A percentile compares a stretch with the other conserved stretches of the same genome.
These are phyloP conservation scores for Scotopteryx bipunctaria DNA, from an alignment of 2,888 invertebrate species.

Conservation along the genomic window DNA sequence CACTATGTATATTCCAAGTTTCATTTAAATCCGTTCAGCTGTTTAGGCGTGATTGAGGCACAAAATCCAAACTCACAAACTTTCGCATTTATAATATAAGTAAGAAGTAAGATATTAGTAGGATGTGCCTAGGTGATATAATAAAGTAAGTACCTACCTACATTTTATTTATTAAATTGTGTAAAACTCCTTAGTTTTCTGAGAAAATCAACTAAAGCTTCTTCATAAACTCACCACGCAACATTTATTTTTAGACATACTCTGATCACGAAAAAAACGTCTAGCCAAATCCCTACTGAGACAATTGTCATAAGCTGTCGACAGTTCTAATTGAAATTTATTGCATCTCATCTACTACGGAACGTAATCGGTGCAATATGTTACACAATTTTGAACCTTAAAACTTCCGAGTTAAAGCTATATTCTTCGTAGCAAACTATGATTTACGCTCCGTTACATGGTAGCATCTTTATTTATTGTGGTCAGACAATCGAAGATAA, in stretches of 20 bases:
- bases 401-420: slow-evolving; percentile 32
- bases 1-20: no score
- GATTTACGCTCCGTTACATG: slow-evolving; percentile 43
- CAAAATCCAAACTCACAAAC: no score
- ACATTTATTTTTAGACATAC: slow-evolving; percentile 22
- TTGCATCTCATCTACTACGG: slow-evolving; percentile 67
- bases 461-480: slow-evolving; percentile 60
- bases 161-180: no score
- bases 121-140: no score
- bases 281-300: slow-evolving; percentile 70
- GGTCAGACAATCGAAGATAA: slow-evolving; percentile 67
- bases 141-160: neutral
- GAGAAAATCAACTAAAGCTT: slow-evolving; percentile 3
- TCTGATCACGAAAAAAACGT: slow-evolving; percentile 44
- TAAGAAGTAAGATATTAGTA: no score
- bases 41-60: no score
- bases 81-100: no score
- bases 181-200: slow-evolving; percentile 6
- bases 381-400: slow-evolving; percentile 49
- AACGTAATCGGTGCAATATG: slow-evolving; percentile 45
- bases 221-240: slow-evolving; percentile 2
- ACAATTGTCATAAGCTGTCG: slow-evolving; percentile 70
- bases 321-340: slow-evolving; percentile 81
- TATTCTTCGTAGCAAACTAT: slow-evolving; percentile 35
- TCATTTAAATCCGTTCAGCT: no score